Evolutionary conservation across 2,113 vertebrate species (phyloP).

Genomic region (Clinocottus analis): DNA sequence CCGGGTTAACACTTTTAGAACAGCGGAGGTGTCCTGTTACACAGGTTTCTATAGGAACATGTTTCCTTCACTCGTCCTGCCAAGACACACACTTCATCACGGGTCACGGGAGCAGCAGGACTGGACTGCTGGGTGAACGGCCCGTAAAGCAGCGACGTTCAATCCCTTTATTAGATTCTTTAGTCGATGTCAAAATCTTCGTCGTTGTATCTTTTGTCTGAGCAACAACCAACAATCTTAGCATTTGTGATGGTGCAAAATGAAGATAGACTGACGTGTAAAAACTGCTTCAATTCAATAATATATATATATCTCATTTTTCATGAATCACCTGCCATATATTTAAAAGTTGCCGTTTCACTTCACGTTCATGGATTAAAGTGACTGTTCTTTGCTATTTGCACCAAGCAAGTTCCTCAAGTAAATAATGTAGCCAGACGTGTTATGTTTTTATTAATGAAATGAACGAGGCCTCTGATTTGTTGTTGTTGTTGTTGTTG

Average conservation of each 20-base stretch:
- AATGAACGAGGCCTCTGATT: neutral
- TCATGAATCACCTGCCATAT: neutral
- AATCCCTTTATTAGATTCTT: neutral
- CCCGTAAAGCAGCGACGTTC: neutral
- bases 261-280: too few relatives aligned
- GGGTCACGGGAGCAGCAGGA: neutral
- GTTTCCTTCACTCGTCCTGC: slow-evolving; percentile 11
- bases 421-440: neutral
- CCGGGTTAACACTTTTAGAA: neutral
- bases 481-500: neutral
- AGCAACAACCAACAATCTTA: too few relatives aligned
- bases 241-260: too few relatives aligned
- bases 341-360: neutral
- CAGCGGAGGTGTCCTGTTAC: neutral
- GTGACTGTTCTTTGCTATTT: neutral
- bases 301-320: too few relatives aligned
- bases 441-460: neutral
- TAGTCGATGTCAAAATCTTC: too few relatives aligned
- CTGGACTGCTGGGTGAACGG: neutral
- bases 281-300: too few relatives aligned
- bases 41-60: neutral
- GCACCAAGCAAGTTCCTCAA: neutral
- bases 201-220: too few relatives aligned
- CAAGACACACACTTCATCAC: slow-evolving; percentile 1
- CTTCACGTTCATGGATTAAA: neutral